phyloP scores from a whole-genome alignment of 2,888 invertebrate species.

The Melinaea menophilus region DNA sequence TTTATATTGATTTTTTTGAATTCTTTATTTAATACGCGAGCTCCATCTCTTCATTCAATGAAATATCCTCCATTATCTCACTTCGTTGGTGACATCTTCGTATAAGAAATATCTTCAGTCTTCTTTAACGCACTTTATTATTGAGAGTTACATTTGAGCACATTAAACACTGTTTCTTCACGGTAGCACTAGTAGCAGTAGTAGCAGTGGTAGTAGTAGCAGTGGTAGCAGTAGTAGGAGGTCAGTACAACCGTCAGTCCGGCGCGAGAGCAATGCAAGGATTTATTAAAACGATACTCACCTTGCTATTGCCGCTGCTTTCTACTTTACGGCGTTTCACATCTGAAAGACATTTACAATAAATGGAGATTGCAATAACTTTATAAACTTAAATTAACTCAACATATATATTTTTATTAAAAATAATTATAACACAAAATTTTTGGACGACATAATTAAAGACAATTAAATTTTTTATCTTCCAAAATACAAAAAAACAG shows the following conservation, averaged over 20 bases:
- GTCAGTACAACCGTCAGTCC: slow-evolving; percentile 81
- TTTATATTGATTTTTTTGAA: slow-evolving; percentile 22
- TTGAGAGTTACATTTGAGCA: too few species aligned
- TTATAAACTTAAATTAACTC: background rate
- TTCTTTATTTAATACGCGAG: background rate
- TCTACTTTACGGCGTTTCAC: slow-evolving; percentile 92
- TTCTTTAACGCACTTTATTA: too few species aligned
- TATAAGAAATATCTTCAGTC: too few species aligned
- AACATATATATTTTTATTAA: too few species aligned
- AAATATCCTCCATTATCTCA: too few species aligned
- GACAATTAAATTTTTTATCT: too few species aligned
- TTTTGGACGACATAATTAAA: too few species aligned
- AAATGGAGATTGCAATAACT: background rate
- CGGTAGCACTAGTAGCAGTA: slow-evolving; percentile 3
- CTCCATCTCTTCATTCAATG: background rate
- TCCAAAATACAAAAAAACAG: too few species aligned
- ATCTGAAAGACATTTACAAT: slow-evolving; percentile 71
- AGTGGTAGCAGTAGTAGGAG: slow-evolving; percentile 41
- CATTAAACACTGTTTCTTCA: too few species aligned
- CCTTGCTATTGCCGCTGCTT: slow-evolving; percentile 85
- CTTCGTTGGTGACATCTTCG: too few species aligned
- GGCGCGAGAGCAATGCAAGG: slow-evolving; percentile 65
- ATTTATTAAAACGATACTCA: slow-evolving; percentile 82
- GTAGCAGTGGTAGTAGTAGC: slow-evolving; percentile 7
- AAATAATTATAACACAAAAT: too few species aligned